phyloP scores from a whole-genome alignment of 53 echinoderm and acorn worm genomes.

The Pentamera pediparva region DNA sequence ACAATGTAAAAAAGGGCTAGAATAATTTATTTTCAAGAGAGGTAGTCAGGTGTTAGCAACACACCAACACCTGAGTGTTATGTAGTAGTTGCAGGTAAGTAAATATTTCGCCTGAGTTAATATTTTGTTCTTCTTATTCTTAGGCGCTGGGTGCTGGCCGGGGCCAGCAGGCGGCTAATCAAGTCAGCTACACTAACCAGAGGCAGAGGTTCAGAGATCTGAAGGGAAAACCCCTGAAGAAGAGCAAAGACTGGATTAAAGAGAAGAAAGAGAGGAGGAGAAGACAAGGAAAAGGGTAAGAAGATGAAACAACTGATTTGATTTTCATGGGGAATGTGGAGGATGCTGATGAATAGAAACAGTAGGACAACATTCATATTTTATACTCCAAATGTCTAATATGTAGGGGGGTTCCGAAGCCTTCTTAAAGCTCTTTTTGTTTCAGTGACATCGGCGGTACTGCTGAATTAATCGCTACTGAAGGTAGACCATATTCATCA shows the following conservation, averaged over 20 bases:
- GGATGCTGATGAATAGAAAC: background rate
- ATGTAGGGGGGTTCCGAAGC: too few relatives aligned
- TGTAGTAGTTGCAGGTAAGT: too few relatives aligned
- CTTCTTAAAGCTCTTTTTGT: too few relatives aligned
- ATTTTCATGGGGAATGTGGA: background rate
- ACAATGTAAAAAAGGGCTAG: too few relatives aligned
- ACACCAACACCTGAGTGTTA: too few relatives aligned
- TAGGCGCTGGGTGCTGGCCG: slow-evolving; percentile 77
- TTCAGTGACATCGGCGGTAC: too few relatives aligned
- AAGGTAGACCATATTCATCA: too few relatives aligned
- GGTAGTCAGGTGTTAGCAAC: background rate
- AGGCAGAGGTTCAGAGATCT: slow-evolving; percentile 58
- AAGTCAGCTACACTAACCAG: slow-evolving; percentile 63
- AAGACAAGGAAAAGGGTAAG: slow-evolving; percentile 82
- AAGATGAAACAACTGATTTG: background rate
- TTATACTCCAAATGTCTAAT: too few relatives aligned
- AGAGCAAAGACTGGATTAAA: slow-evolving; percentile 89
- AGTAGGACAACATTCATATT: too few relatives aligned
- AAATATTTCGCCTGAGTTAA: too few relatives aligned
- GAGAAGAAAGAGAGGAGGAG: slow-evolving; percentile 96
- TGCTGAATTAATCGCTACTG: too few relatives aligned
- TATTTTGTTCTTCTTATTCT: background rate
- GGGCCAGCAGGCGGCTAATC: slow-evolving; percentile 34
- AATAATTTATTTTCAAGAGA: too few relatives aligned
- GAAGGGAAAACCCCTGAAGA: slow-evolving; percentile 82